Evolutionary conservation across 2,888 invertebrate genomes (phyloP).

Genomic region (Pachliopta kotzebuea): DNA sequence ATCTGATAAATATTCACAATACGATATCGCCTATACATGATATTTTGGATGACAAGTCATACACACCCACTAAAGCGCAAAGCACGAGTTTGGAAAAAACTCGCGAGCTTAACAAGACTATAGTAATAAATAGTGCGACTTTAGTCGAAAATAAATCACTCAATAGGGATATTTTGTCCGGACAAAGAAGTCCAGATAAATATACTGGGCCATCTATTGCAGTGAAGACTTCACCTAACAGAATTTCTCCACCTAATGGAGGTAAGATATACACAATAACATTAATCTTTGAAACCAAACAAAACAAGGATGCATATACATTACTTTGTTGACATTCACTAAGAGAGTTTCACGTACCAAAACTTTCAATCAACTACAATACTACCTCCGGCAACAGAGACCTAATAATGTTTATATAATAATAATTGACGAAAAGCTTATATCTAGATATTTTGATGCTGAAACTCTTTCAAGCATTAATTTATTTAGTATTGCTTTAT

Average conservation of each 20-base stretch:
- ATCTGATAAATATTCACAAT: slow-evolving; percentile 57
- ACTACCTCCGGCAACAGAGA: no score
- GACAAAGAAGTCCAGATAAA: slow-evolving; percentile 53
- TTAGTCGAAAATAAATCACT: slow-evolving; percentile 52
- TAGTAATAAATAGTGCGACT: slow-evolving; percentile 62
- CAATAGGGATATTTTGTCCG: slow-evolving; percentile 61
- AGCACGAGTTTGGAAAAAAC: slow-evolving; percentile 48
- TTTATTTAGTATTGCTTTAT: no score
- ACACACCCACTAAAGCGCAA: slow-evolving; percentile 48
- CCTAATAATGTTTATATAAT: no score
- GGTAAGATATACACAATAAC: slow-evolving; percentile 40
- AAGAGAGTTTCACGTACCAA: no score
- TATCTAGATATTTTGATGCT: no score
- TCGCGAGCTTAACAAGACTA: slow-evolving; percentile 51
- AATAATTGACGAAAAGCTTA: no score
- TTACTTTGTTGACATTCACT: no score
- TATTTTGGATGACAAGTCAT: slow-evolving; percentile 58
- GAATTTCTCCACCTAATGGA: slow-evolving; percentile 44
- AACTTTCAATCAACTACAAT: no score
- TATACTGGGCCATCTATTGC: slow-evolving; percentile 42
- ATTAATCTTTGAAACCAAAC: background rate
- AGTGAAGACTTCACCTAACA: slow-evolving; percentile 40
- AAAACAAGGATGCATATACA: no score
- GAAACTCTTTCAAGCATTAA: no score
- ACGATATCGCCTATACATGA: slow-evolving; percentile 74